A percentile compares a stretch with the other conserved stretches of the same genome.
These are phyloP conservation scores for Dynastes maya DNA, from an alignment of 2,888 invertebrate genomes.

Conservation along the genomic window DNA sequence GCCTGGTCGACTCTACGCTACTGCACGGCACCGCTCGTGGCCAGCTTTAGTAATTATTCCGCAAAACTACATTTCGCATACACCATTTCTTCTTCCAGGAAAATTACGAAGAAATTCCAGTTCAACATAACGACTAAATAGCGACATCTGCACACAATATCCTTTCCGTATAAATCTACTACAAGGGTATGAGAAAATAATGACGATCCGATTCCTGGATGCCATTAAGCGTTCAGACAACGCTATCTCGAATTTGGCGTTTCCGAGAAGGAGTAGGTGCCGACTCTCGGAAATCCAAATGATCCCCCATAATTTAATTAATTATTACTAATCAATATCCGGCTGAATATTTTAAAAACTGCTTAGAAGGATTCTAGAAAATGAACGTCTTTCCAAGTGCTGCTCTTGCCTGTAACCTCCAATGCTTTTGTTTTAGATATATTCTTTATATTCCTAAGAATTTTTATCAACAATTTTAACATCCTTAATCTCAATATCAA, in stretches of 20 bases:
- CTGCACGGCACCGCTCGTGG: too few species aligned
- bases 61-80: background rate
- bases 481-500: too few species aligned
- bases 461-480: too few species aligned
- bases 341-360: constrained; percentile 9
- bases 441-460: too few species aligned
- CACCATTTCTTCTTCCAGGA: background rate
- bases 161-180: constrained; percentile 28
- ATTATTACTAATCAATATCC: constrained; percentile 15
- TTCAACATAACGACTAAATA: constrained; percentile 28
- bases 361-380: too few species aligned
- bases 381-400: too few species aligned
- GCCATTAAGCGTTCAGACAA: constrained; percentile 23
- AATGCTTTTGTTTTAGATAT: too few species aligned
- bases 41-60: too few species aligned
- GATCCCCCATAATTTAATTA: constrained; percentile 11
- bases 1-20: too few species aligned
- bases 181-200: constrained; percentile 29
- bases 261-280: constrained; percentile 32
- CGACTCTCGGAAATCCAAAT: constrained; percentile 19
- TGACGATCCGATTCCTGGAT: constrained; percentile 35
- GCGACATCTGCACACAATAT: constrained; percentile 30
- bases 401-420: too few species aligned
- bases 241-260: background rate
- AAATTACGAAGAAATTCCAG: constrained; percentile 14